These are phyloP conservation scores for Passerculus sandwichensis DNA, from an alignment of 2,797 vertebrate genomes.

Conservation along the genomic window DNA sequence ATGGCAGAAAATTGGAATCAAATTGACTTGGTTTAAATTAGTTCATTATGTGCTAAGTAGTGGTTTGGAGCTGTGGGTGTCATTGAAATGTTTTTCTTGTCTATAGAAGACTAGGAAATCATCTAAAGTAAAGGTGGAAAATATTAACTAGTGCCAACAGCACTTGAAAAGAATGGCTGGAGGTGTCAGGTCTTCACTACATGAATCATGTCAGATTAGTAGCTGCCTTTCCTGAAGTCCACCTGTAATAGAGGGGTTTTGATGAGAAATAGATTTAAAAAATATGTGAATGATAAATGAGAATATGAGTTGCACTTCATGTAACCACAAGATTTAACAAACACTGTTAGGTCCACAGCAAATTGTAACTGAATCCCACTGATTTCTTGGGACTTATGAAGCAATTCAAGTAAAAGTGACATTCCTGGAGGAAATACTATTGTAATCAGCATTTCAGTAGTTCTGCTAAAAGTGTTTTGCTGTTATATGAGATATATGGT, in stretches of 20 bases:
- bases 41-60: conserved; percentile 70
- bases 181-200: conserved; percentile 22
- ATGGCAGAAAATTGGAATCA: conserved; percentile 22
- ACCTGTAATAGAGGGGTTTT: conserved; percentile 1
- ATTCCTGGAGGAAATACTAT: not conserved
- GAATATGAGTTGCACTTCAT: not conserved
- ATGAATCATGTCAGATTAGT: conserved; percentile 52
- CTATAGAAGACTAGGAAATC: conserved; percentile 56
- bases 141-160: conserved; percentile 40
- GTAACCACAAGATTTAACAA: not conserved
- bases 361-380: not conserved
- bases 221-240: conserved; percentile 5
- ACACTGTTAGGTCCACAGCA: not conserved
- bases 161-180: conserved; percentile 55
- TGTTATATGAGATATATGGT: not conserved
- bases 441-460: not conserved
- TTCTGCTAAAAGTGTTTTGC: not conserved
- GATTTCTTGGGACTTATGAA: not conserved
- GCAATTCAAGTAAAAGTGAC: not conserved
- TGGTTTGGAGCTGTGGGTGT: conserved; percentile 56
- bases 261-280: not conserved
- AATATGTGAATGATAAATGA: not conserved
- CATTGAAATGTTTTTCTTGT: conserved; percentile 62
- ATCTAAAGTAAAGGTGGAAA: conserved; percentile 58
- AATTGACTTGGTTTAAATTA: conserved; percentile 61